A percentile compares a stretch with the other conserved stretches of the same genome.
Conservation (phyloP, 1,140 invertebrate genomes). For the Solenopsis fugax region DNA sequence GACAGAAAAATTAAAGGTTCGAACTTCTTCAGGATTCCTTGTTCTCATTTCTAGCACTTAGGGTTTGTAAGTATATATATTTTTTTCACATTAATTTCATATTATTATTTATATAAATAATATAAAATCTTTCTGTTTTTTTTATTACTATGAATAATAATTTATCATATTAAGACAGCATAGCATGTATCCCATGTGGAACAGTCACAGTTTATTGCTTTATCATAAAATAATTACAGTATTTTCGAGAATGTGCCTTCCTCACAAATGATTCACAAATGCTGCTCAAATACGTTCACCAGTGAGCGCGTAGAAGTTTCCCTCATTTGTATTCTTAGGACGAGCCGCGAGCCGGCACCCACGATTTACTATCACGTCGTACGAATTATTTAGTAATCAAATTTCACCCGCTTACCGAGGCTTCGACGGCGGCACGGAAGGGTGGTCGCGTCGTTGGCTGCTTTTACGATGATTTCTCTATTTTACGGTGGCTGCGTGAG, state of each 20-base stretch:
- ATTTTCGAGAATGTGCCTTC: conserved; percentile 2
- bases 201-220: neutral
- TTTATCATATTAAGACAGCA: neutral
- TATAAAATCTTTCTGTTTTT: neutral
- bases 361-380: conserved; percentile 86
- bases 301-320: conserved; percentile 75
- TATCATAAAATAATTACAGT: conserved; percentile 7
- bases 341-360: conserved; percentile 74
- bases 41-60: no score
- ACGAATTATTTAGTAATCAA: conserved; percentile 87
- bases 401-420: conserved; percentile 79
- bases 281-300: conserved; percentile 34
- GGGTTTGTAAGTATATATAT: no score
- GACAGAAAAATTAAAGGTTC: no score
- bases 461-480: conserved; percentile 85
- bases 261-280: neutral
- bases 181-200: neutral
- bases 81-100: no score
- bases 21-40: no score
- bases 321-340: conserved; percentile 87
- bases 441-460: conserved; percentile 68
- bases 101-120: no score
- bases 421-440: conserved; percentile 57
- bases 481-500: conserved; percentile 85
- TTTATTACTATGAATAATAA: neutral